Percentiles rank a stretch among this genome's conserved stretches.
Evolutionary conservation across 1,140 invertebrate species (phyloP).

Genomic region (Manduca sexta): DNA sequence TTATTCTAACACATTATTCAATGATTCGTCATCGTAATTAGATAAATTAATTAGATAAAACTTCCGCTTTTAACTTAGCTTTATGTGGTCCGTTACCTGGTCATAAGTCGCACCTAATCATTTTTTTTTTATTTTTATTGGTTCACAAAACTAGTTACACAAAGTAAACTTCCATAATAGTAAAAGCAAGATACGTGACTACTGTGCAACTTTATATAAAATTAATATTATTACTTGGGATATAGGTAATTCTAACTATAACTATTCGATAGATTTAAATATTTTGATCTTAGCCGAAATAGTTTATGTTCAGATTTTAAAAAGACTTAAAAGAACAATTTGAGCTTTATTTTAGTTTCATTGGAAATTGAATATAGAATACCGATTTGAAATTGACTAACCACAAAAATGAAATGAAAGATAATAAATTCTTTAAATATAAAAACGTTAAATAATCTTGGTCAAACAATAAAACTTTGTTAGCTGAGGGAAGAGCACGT

Average conservation of each 20-base stretch:
- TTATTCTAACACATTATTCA: conserved; percentile 17
- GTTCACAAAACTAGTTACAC: too few species aligned
- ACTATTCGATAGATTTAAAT: too few species aligned
- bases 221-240: too few species aligned
- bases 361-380: too few species aligned
- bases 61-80: neutral
- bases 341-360: too few species aligned
- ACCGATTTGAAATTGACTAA: neutral
- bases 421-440: conserved; percentile 5
- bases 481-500: conserved; percentile 24
- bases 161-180: too few species aligned
- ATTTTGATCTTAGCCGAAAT: too few species aligned
- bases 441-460: conserved; percentile 7
- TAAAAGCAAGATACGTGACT: too few species aligned
- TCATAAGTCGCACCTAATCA: neutral
- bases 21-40: conserved; percentile 4
- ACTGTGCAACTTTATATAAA: too few species aligned
- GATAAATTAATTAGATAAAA: conserved; percentile 1
- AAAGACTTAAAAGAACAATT: too few species aligned
- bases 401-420: neutral
- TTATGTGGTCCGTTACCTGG: neutral
- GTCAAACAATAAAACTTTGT: conserved; percentile 20
- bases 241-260: too few species aligned
- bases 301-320: too few species aligned
- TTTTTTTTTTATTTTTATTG: neutral